Evolutionary conservation across 35 echinoderm and acorn worm genomes (phyloP), one percentile per base, ranked within the genome.

Genomic region (Acanthaster planci): DNA sequence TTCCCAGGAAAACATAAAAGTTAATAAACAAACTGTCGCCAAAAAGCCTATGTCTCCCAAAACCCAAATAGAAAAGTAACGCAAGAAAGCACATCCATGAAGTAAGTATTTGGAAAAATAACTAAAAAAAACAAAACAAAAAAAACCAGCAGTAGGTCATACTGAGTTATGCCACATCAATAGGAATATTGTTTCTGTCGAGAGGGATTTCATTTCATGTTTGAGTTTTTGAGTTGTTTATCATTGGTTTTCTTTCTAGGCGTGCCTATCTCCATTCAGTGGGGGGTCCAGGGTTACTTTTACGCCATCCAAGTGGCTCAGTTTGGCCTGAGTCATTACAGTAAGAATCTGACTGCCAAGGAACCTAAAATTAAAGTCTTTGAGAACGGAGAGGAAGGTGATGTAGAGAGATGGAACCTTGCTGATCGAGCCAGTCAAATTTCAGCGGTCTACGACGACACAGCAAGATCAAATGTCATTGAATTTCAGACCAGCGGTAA

Each of bases 311-410:
- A 99, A 68, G 86, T 99, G 32, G 85, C 92, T 30, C 96, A 99
- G 86, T 99, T 94, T 92, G 96, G 96, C 55, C 78, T 99, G 39
- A 99, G 92, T 76, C 96, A 99, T 81, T 99, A 91, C 96, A 94
- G 96, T 60, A 99, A 99, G 77, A 99, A 99, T 50, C 80, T 99
- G 4, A 99, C 96, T 0, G 92, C 93, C 42, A 53, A 51, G 18
- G 60, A 79, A 34, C 96, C 96, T 9, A 39, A 82, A 19, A 80
- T 99, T 19, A 84, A 75, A 26, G 32, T 92, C 47, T 88, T 88
- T 34, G 89, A 99, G 78, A 79, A 99, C 51, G 96, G 42, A 0
- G 92, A 94, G 32, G 39, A 80, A 14, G 76, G 51, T 15, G 80
- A 80, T 5, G 67, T 82, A 5, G 39, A 55, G 12, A 78, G 27